Evolutionary conservation across 2,797 vertebrate species (phyloP), one percentile per base, ranked within the genome.

Genomic region (Sarcoramphus papa): DNA sequence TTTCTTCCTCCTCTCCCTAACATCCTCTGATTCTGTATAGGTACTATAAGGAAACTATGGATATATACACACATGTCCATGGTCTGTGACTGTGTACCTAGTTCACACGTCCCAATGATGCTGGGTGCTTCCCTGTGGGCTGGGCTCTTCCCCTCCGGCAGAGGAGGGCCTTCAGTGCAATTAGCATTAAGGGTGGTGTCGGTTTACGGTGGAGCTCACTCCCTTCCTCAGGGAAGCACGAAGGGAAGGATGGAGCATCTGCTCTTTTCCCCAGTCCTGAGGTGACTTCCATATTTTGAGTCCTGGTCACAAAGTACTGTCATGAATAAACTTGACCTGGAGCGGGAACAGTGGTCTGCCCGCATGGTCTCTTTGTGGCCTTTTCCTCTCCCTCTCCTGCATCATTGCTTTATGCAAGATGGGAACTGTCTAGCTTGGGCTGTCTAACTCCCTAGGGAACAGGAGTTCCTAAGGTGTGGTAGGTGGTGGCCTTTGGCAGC

Each of bases 31-130:
- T 84, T 81, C 59, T n/a, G 4, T 37, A 6, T 35, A 53, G 31
- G 19, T 43, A 48, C 65, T 60, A 1, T 16, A n/a, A 56, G 60
- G 67, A 67, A 75, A 65, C 23, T 12, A 14, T 18, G 13, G 2
- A 13, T 31, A 21, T 23, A 22, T 19, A 57, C 19, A n/a, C 54
- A 51, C 4, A 1, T 2, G 1, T 28, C n/a, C 11, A 0, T 21
- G 59, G 35, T 30, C 59, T 79, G 70, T 79, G 68, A 37, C 43
- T 28, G 2, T 56, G 8, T n/a, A 35, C 14, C 35, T 48, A 19
- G 54, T 70, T 94, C 85, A 73, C 67, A 80, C 0, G 1, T 85
- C 85, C 78, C 41, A 7, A 62, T 11, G 48, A 47, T 59, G 50
- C 51, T 91, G 74, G 43, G 48, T 88, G 85, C 95, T 90, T 84